Base-by-base conservation (phyloP, 1,140 invertebrate genomes). In the Drosophila paulistorum region DNA sequence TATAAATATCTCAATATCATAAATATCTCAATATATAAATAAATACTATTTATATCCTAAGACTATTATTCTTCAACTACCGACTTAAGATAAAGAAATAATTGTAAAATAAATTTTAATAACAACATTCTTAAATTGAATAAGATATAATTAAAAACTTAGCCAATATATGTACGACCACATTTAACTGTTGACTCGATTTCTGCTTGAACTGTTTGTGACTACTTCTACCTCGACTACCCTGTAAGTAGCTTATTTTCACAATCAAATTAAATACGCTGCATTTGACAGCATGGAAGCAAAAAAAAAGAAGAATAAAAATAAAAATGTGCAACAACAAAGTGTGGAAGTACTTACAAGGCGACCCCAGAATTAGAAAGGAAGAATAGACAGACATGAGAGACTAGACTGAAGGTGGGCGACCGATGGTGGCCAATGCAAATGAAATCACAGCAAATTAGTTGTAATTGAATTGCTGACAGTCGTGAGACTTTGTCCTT, bases 391-490 rank as follows among this genome's bases (percentile, higher is more conserved):
- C 13, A 58, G 11, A 74, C 37, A 37, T 30, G 30, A 6, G 35
- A 70, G 14, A 41, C 62, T 26, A 30, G 55, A 65, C 54, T 48
- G 71, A 14, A 54, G 58, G 61, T 72, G 63, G 51, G 17, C 42
- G 14, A 45, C 68, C 59, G 63, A 70, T 20, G 35, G 61, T n/a
- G 20, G 10, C 23, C 37, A 64, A 60, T 61, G 68, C 60, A 82
- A 87, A 81, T 87, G 77, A 84, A 87, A 87, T 87, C 84, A 87
- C 58, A 45, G 68, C 51, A 79, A 89, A 89, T 89, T 90, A 90
- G 85, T 81, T 84, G 74, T 89, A 89, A 89, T 89, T 89, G 74
- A 90, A 89, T 89, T 89, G 84, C 71, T 65, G 48, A 62, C 65
- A 73, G 75, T 58, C 66, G 26, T 33, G 11, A 20, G 63, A 54